phyloP scores from a whole-genome alignment of 2,888 invertebrate species.

The Saturnia japonica region DNA sequence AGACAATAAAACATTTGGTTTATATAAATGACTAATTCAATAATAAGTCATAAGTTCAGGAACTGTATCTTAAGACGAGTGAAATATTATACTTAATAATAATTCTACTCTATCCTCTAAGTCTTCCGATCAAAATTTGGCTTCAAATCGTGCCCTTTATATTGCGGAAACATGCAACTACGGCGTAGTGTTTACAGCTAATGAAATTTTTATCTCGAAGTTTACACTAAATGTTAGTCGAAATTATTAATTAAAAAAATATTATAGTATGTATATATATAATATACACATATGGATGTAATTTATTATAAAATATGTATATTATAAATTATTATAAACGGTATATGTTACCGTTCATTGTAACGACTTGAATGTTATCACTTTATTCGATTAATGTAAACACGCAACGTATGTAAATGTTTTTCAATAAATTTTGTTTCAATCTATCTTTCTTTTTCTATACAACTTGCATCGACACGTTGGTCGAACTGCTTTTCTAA shows the following conservation, averaged over 20 bases:
- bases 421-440: constrained; percentile 68
- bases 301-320: constrained; percentile 41
- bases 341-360: constrained; percentile 53
- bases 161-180: constrained; percentile 32
- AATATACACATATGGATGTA: constrained; percentile 50
- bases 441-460: constrained; percentile 28
- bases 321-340: constrained; percentile 40
- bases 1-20: constrained; percentile 74
- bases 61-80: constrained; percentile 43
- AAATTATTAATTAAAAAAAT: constrained; percentile 24
- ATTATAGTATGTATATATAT: constrained; percentile 25
- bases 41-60: constrained; percentile 32
- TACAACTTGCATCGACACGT: not conserved
- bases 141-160: constrained; percentile 51
- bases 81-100: constrained; percentile 35
- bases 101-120: constrained; percentile 41
- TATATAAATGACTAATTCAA: constrained; percentile 50
- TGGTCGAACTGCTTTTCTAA: not conserved
- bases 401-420: constrained; percentile 71
- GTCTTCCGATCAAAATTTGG: constrained; percentile 71
- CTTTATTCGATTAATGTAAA: constrained; percentile 68
- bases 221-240: constrained; percentile 33
- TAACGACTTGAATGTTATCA: constrained; percentile 73
- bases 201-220: constrained; percentile 39
- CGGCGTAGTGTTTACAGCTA: constrained; percentile 35